Evolutionary conservation across 2,797 vertebrate species (phyloP).

Genomic region (Pseudochirops cupreus): DNA sequence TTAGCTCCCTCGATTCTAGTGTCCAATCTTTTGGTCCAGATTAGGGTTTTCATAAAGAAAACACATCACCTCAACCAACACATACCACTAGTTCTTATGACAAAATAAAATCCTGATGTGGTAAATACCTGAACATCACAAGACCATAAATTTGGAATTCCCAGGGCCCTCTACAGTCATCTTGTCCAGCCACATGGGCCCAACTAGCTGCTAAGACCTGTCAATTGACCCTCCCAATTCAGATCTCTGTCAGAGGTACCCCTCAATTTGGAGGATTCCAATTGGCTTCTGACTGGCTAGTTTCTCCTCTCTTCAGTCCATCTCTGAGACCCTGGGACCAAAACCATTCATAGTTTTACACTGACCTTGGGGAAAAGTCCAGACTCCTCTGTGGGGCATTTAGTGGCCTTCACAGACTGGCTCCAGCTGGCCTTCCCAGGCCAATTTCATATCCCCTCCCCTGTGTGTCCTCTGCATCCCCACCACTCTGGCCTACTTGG

Average conservation of each 20-base stretch:
- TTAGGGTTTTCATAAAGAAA: background rate
- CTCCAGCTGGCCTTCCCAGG: background rate
- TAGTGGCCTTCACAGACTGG: background rate
- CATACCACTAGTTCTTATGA: background rate
- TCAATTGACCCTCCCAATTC: background rate
- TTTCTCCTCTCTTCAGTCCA: background rate
- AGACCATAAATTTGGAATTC: background rate
- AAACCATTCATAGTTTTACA: too few species aligned
- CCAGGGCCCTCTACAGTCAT: background rate
- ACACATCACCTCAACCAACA: background rate
- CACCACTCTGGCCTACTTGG: background rate
- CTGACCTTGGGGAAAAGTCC: background rate
- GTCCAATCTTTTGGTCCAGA: background rate
- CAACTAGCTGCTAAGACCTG: background rate
- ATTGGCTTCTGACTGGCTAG: background rate
- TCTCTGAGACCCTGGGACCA: too few species aligned
- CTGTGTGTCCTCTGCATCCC: background rate
- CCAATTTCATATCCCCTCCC: background rate
- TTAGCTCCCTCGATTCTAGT: conserved; percentile 1
- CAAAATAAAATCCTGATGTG: background rate
- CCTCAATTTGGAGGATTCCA: background rate
- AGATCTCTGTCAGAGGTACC: background rate
- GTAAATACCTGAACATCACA: background rate
- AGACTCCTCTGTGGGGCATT: background rate
- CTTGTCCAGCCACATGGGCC: background rate